Conservation (phyloP, 2,888 invertebrate species). For the Galeruca laticollis region DNA sequence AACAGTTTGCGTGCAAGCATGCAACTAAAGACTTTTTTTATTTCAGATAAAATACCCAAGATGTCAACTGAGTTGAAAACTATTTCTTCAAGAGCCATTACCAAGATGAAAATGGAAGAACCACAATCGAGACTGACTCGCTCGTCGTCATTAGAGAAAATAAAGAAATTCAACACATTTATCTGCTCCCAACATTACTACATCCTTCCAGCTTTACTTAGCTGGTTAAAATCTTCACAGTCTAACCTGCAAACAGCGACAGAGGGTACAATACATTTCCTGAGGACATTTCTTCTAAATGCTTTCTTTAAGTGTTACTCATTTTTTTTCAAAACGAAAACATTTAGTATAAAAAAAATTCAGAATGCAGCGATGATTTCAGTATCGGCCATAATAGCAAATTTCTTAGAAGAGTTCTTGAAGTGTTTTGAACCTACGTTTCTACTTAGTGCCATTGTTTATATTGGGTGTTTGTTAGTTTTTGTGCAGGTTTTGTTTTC, state of each 20-base stretch:
- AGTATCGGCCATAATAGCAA: conserved; percentile 23
- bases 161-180: conserved; percentile 61
- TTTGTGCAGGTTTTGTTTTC: conserved; percentile 53
- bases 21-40: conserved; percentile 12
- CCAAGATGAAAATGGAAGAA: conserved; percentile 46
- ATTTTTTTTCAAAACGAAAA: conserved; percentile 39
- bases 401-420: conserved; percentile 39
- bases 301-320: conserved; percentile 50
- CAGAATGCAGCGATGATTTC: conserved; percentile 9
- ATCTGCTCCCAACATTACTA: conserved; percentile 62
- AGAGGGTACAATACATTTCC: conserved; percentile 55
- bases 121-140: conserved; percentile 54
- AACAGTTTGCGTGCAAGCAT: background rate
- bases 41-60: conserved; percentile 44
- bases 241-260: conserved; percentile 54
- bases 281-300: conserved; percentile 53
- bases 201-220: conserved; percentile 59
- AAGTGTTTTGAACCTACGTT: conserved; percentile 44
- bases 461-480: conserved; percentile 50
- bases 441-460: conserved; percentile 51
- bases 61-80: conserved; percentile 51
- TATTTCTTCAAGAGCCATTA: conserved; percentile 35
- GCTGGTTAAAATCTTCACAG: conserved; percentile 60
- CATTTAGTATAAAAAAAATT: conserved; percentile 24
- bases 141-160: conserved; percentile 60